Conservation (phyloP, 37 sponge, comb jelly and placozoan genomes). For the Cladorhizidae sp. region DNA sequence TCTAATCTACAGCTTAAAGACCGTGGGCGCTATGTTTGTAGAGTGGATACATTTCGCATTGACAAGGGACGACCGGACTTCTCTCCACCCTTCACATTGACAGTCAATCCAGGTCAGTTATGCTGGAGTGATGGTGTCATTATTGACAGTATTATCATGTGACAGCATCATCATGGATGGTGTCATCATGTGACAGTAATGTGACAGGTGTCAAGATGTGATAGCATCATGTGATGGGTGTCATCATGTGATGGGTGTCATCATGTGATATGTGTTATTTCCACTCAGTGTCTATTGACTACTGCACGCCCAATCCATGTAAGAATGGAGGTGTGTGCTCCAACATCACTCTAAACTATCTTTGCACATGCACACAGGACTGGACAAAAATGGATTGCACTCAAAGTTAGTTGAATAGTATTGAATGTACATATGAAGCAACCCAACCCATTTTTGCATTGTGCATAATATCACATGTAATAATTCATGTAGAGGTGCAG, state of each 20-base stretch:
- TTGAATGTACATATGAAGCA: no score
- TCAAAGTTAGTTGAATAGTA: background rate
- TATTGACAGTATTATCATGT: no score
- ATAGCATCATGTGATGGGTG: no score
- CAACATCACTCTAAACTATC: background rate
- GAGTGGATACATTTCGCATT: background rate
- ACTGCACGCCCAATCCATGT: conserved; percentile 9
- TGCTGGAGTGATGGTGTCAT: no score
- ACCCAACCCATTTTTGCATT: no score
- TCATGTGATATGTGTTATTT: no score
- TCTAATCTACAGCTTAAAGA: conserved; percentile 5
- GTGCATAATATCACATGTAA: no score
- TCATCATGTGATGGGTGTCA: no score
- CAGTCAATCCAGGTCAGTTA: background rate
- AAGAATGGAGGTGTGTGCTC: conserved; percentile 32
- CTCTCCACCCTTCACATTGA: background rate
- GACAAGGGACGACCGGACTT: background rate
- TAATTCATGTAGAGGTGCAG: background rate
- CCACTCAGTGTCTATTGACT: background rate
- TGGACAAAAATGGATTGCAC: conserved; percentile 12
- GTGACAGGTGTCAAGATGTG: no score
- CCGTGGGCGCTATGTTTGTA: conserved; percentile 16
- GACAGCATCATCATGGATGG: no score
- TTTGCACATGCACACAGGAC: conserved; percentile 13
- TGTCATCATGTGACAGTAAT: no score